Base-by-base conservation (phyloP, 2,888 invertebrate species). In the Philhelius pedissequus region DNA sequence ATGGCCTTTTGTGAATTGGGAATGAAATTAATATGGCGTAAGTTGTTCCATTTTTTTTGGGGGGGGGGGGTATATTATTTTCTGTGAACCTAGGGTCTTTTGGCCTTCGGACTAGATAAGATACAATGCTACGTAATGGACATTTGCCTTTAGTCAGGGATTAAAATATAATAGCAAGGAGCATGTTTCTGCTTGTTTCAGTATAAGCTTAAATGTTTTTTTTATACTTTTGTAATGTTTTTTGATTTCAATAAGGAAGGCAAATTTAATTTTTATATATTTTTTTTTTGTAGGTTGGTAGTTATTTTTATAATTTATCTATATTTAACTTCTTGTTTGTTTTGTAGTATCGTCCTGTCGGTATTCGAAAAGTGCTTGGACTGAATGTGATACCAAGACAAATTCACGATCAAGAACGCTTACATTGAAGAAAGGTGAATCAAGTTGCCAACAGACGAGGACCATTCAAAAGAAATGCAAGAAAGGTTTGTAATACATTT, bases 391-490 rank as follows among this genome's bases (percentile, higher is more conserved):
- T 91, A 90, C 95, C 60, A 96, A 96, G 92, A 95, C 95, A 76
- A 97, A 97, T 92, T 94, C 95, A 90, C 94, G 97, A 88, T 94
- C 96, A 54, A 94, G 97, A 86, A 96, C 95, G 78, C 92, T 97
- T 80, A 96, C 95, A n/a, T 92, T 97, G 89, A 97, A 97, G 92
- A 96, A 96, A 90, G 96, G 96, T 62, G 96, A 96, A 90, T 92
- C 94, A 86, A 94, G 93, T 88, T 97, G 97, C 91, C 95, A 96
- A 89, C 94, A 94, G 87, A 94, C 95, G 87, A 96, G 96, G 92
- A 96, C 95, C 77, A 96, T 97, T 88, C 95, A 96, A 92, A 97
- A 97, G 93, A 97, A 96, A 90, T 97, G 97, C 94, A 97, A 96
- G 92, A 97, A 96, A 94, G 95, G 97, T 96, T 92, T 90, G 90